phyloP scores from a whole-genome alignment of 2,797 vertebrate species.

The Sphenodon punctatus region DNA sequence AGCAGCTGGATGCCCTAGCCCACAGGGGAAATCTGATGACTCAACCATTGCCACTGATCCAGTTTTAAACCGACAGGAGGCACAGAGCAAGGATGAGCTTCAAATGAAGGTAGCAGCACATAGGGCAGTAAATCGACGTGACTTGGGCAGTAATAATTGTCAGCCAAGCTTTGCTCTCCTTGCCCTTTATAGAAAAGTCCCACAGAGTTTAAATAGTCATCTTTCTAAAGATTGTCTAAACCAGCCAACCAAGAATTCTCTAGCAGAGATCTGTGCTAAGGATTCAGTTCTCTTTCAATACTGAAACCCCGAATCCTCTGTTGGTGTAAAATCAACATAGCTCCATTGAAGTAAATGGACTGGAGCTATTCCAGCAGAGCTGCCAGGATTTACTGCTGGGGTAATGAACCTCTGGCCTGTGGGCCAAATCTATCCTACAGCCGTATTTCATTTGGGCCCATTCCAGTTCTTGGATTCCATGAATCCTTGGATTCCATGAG shows the following conservation, averaged over 20 bases:
- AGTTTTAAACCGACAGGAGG: not conserved
- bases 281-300: not conserved
- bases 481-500: too few species aligned
- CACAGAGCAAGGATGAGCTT: not conserved
- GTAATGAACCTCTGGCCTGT: too few species aligned
- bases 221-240: not conserved
- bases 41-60: not conserved
- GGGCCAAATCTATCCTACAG: too few species aligned
- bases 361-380: not conserved
- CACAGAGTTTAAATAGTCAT: not conserved
- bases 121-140: not conserved
- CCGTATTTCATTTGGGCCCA: too few species aligned
- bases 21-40: fast-evolving
- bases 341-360: too few species aligned
- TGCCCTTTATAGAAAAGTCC: not conserved
- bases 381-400: too few species aligned
- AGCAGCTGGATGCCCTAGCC: fast-evolving
- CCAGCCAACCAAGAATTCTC: fast-evolving
- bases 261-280: not conserved
- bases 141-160: not conserved
- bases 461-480: too few species aligned
- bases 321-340: too few species aligned
- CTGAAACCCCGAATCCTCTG: not conserved
- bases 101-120: not conserved
- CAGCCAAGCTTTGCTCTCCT: too few species aligned